Evolutionary conservation across 2,113 vertebrate genomes (phyloP), one percentile per base, ranked within the genome.

Genomic region (Silurus glanis): DNA sequence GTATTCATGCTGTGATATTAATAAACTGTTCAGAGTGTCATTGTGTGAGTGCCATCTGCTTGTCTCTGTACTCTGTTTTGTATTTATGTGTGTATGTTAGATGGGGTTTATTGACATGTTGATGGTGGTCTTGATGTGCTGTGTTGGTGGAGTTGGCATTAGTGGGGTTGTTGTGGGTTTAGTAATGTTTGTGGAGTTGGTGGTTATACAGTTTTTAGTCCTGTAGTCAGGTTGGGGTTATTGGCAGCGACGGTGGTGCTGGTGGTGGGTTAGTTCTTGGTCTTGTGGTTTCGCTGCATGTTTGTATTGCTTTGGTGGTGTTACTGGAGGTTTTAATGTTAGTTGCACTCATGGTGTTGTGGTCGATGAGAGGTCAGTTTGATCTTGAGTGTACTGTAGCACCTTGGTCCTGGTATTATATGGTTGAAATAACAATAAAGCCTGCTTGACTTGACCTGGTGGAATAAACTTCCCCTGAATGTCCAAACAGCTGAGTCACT

Each of bases 1-100:
- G 74, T 45, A 79, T 67, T 85, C 61, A 69, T 85, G 84, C 84
- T 85, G 84, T 80, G 75, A 58, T 62, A 80, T 47, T 80, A 80
- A 80, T 80, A 67, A 80, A n/a, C 82, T 28, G 45, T 14, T 45
- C 59, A 53, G 72, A 37, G 58, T 37, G 37, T 5, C 19, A 55
- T 37, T 85, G 71, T 75, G 23, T n/a, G 56, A 45, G 3, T 67
- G 64, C 9, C 58, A 62, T 61, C 25, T 66, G 4, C 14, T 45
- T 58, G 55, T 25, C 6, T 21, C 6, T 47, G n/a, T 51, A 25
- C 37, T 83, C 21, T 23, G 64, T 71, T 23, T 23, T 51, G 80
- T 23, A 25, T 25, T 2, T 3, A 5, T 83, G 67, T 72, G 51
- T 17, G 3, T 51, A 58, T 56, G 14, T 13, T 78, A 53, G 23